Conservation (phyloP, 2,797 vertebrate genomes). For the Periophthalmus magnuspinnatus region DNA sequence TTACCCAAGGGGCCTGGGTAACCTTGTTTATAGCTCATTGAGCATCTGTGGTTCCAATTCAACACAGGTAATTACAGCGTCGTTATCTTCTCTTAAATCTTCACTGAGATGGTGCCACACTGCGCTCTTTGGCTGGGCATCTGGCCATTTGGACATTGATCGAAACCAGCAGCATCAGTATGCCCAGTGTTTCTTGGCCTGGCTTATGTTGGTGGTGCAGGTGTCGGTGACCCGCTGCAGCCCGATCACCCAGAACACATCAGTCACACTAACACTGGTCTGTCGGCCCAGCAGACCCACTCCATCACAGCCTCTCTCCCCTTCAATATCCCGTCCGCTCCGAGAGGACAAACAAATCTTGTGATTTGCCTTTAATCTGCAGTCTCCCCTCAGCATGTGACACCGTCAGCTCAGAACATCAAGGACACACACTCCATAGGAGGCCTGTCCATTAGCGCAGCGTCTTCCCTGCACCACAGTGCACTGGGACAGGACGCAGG, state of each 20-base stretch:
- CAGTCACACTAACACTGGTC: conserved; percentile 73
- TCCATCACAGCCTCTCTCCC: conserved; percentile 67
- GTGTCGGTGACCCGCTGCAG: conserved; percentile 60
- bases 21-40: conserved; percentile 77
- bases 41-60: conserved; percentile 69
- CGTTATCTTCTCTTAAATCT: conserved; percentile 63
- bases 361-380: conserved; percentile 72
- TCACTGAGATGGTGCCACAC: conserved; percentile 44
- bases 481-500: conserved; percentile 54
- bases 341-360: conserved; percentile 71
- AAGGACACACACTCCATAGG: conserved; percentile 65
- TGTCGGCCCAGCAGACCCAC: conserved; percentile 54
- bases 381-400: conserved; percentile 61
- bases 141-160: conserved; percentile 52
- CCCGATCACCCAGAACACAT: conserved; percentile 66
- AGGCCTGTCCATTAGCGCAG: conserved; percentile 65
- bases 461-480: conserved; percentile 51
- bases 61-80: conserved; percentile 69
- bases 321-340: conserved; percentile 55
- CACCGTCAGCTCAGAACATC: conserved; percentile 54
- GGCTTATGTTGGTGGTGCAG: conserved; percentile 57
- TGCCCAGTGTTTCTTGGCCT: conserved; percentile 46
- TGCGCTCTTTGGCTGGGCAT: conserved; percentile 48
- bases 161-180: conserved; percentile 54
- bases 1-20: conserved; percentile 70